Evolutionary conservation across 1,140 invertebrate species (phyloP).

Genomic region (Plectrocnemia conspersa): DNA sequence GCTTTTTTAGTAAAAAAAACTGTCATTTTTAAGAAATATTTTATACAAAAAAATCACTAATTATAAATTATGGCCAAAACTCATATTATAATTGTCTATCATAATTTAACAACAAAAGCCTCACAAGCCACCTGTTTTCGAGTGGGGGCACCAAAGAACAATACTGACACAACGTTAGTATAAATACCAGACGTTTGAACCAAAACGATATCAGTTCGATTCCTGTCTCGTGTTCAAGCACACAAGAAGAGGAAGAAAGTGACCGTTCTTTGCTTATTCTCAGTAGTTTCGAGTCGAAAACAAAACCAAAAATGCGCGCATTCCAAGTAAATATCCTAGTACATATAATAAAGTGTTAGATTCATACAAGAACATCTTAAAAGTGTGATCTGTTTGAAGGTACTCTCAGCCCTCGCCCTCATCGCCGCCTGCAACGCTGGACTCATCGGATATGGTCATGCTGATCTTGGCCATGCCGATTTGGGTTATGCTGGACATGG

Average conservation of each 20-base stretch:
- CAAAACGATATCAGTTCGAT: constrained; percentile 29
- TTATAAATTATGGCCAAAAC: too few species aligned
- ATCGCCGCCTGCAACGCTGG: constrained; percentile 28
- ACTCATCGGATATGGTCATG: constrained; percentile 22
- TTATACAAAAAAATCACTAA: too few species aligned
- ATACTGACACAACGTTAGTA: constrained; percentile 24
- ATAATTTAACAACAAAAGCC: too few species aligned
- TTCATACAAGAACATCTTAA: not conserved
- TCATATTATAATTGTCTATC: too few species aligned
- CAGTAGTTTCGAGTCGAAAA: not conserved
- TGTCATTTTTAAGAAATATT: too few species aligned
- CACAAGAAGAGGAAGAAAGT: constrained; percentile 36
- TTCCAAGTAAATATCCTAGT: constrained; percentile 35
- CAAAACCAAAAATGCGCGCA: constrained; percentile 31
- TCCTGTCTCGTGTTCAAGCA: constrained; percentile 31
- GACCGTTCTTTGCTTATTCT: constrained; percentile 8
- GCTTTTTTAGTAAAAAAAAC: too few species aligned
- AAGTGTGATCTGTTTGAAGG: constrained; percentile 13
- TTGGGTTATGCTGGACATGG: too few species aligned
- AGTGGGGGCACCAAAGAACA: too few species aligned
- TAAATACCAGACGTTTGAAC: constrained; percentile 21
- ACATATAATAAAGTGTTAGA: not conserved
- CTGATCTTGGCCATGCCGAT: not conserved
- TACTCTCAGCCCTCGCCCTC: constrained; percentile 26
- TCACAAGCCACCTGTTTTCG: too few species aligned